Conservation (phyloP, 2,797 vertebrate genomes). For the Apogon talboti region DNA sequence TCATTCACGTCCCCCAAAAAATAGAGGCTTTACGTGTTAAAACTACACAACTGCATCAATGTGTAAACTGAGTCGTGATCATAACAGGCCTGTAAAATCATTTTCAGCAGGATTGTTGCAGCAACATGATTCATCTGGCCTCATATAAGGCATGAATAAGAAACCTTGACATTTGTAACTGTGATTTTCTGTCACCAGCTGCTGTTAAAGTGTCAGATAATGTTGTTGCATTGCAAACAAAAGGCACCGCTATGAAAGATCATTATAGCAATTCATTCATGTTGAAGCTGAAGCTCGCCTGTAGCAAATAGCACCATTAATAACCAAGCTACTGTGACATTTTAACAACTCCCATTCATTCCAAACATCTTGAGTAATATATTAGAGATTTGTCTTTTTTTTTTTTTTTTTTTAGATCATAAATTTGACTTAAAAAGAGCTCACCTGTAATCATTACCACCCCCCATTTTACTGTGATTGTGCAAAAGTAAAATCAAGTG, state of each 20-base stretch:
- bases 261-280: slow-evolving; percentile 4
- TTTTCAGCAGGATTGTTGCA: background rate
- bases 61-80: slow-evolving; percentile 14
- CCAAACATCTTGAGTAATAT: background rate
- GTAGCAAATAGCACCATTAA: slow-evolving; percentile 34
- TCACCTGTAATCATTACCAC: slow-evolving; percentile 3
- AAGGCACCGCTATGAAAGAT: slow-evolving; percentile 11
- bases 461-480: background rate
- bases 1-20: background rate
- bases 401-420: too few relatives aligned
- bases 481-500: slow-evolving; percentile 24
- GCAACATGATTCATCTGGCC: background rate
- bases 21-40: background rate
- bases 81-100: background rate
- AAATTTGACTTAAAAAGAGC: background rate
- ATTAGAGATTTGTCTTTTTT: too few relatives aligned
- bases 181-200: slow-evolving; percentile 7
- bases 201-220: background rate
- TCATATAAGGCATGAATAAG: slow-evolving; percentile 1
- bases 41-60: background rate
- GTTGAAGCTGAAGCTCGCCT: slow-evolving; percentile 7
- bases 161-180: slow-evolving; percentile 2
- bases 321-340: slow-evolving; percentile 1
- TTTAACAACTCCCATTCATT: slow-evolving; percentile 22
- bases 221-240: background rate